Evolutionary conservation across 2,888 invertebrate species (phyloP), one percentile per base, ranked within the genome.

Genomic region (Plebejus argus): DNA sequence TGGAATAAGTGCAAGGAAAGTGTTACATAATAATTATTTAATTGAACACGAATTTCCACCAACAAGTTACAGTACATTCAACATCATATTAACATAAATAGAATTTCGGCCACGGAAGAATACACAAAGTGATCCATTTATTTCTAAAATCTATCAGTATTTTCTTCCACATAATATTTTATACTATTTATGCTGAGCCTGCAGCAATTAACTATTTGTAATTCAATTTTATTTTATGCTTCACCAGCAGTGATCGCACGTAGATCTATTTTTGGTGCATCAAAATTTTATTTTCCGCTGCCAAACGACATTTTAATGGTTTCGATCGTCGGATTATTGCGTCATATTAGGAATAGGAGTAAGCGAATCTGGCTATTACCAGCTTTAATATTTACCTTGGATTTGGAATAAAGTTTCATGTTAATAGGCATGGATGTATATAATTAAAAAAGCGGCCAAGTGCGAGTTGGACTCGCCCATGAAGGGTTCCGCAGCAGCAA

Each of bases 221-320:
- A 7, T 74, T 49, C 18, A 28, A 74, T 74, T 61, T 56, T 61
- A 61, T 76, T 76, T 76, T 66, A 61, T 23, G 23, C 35, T 76
- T 18, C 23, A 5, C 61, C 20, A 18, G n/a, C 58, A 66, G 81
- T 82, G 82, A 39, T 76, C 61, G 61, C 66, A 20, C 23, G 28
- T 8, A 23, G 23, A 49, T 76, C 76, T 49, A 58, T 58, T 76
- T 76, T 76, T 76, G 39, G 45, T 76, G 76, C 66, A 76, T 76
- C 39, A 76, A 76, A 61, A 45, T 76, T 76, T 76, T 76, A 76
- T 76, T 28, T 66, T 23, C 66, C 45, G 66, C 39, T 66, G 76
- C 76, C 76, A 76, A 76, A 76, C 61, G 76, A 61, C 76, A 76
- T 66, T 76, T 76, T 76, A 76, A 76, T 76, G 76, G 76, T 45